These are phyloP conservation scores for Bovichtus variegatus DNA, from an alignment of 2,797 vertebrate genomes.

Conservation along the genomic window DNA sequence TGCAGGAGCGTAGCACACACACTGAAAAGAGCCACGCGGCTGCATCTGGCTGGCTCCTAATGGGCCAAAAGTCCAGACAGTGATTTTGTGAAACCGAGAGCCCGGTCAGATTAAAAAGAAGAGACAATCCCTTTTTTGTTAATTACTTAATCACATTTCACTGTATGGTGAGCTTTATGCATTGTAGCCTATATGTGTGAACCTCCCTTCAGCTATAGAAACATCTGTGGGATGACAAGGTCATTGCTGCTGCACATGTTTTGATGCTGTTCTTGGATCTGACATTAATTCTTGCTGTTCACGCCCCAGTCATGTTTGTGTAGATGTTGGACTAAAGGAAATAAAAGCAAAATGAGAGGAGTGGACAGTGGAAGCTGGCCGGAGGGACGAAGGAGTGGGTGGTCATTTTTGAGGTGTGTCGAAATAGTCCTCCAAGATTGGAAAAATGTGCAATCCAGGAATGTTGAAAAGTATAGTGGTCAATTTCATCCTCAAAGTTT, in stretches of 20 bases:
- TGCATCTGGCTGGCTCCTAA: slow-evolving; percentile 60
- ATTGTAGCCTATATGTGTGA: slow-evolving; percentile 2
- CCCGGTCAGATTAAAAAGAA: slow-evolving; percentile 20
- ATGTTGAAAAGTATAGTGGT: background rate
- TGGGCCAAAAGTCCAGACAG: slow-evolving; percentile 25
- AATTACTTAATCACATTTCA: slow-evolving; percentile 17
- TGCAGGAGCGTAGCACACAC: slow-evolving; percentile 6
- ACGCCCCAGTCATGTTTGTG: slow-evolving; percentile 16
- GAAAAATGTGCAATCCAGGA: background rate
- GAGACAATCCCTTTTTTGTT: slow-evolving; percentile 16
- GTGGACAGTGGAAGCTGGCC: slow-evolving; percentile 11
- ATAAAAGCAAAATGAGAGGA: slow-evolving; percentile 23
- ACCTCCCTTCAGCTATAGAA: slow-evolving; percentile 12
- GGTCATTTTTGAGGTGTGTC: slow-evolving; percentile 55
- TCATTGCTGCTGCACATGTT: slow-evolving; percentile 50
- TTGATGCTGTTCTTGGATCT: slow-evolving; percentile 57
- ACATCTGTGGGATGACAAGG: slow-evolving; percentile 44
- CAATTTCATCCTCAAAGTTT: background rate
- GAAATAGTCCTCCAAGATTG: slow-evolving; percentile 2
- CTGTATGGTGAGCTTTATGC: background rate
- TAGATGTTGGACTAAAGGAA: slow-evolving; percentile 16
- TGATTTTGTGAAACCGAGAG: slow-evolving; percentile 29
- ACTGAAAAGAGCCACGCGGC: slow-evolving; percentile 44
- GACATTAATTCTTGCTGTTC: background rate
- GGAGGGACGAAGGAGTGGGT: slow-evolving; percentile 27